A percentile compares a stretch with the other conserved stretches of the same genome.
These are phyloP conservation scores for Asbolus verrucosus DNA, from an alignment of 1,140 invertebrate species.

Conservation along the genomic window DNA sequence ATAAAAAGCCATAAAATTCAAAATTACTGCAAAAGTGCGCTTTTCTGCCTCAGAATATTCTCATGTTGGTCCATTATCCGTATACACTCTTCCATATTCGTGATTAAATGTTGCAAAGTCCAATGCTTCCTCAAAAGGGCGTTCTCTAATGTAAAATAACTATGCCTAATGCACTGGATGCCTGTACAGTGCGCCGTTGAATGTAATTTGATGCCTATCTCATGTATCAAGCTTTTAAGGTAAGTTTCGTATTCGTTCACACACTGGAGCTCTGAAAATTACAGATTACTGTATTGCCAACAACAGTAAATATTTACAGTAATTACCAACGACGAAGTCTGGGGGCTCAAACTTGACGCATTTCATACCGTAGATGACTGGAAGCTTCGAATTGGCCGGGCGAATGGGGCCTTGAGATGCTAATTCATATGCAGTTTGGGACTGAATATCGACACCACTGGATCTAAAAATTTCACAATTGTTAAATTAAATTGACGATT, in stretches of 20 bases:
- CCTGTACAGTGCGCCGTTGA: slow-evolving; percentile 83
- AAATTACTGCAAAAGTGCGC: background rate
- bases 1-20: background rate
- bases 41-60: slow-evolving; percentile 39
- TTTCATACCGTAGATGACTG: slow-evolving; percentile 89
- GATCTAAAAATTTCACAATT: no score
- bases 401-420: slow-evolving; percentile 83
- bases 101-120: slow-evolving; percentile 78
- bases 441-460: slow-evolving; percentile 83
- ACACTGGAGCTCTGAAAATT: slow-evolving; percentile 82
- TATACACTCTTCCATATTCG: slow-evolving; percentile 54
- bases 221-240: slow-evolving; percentile 79
- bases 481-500: no score
- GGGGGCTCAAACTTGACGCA: slow-evolving; percentile 85
- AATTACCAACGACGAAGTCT: slow-evolving; percentile 85
- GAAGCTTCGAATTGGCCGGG: slow-evolving; percentile 75
- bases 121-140: slow-evolving; percentile 88
- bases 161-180: slow-evolving; percentile 84
- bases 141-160: slow-evolving; percentile 81
- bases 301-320: slow-evolving; percentile 1
- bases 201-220: slow-evolving; percentile 83
- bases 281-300: slow-evolving; percentile 40
- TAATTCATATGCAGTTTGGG: slow-evolving; percentile 90
- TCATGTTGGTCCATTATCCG: slow-evolving; percentile 42
- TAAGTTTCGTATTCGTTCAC: slow-evolving; percentile 86